phyloP scores from a whole-genome alignment of 2,888 invertebrate genomes.

The Chydorus sphaericus region DNA sequence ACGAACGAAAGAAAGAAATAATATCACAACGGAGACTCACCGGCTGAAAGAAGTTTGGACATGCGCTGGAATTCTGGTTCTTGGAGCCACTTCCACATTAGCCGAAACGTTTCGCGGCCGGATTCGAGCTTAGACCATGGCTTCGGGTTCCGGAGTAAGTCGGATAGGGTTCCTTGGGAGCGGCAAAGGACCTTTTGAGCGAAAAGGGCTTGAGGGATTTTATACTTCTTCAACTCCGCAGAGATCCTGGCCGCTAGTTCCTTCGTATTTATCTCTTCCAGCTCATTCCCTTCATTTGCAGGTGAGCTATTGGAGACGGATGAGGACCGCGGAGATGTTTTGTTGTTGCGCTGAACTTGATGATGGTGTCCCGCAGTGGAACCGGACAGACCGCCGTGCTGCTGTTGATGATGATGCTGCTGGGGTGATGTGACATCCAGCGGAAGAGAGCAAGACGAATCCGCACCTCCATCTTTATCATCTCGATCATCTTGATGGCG shows the following conservation, averaged over 20 bases:
- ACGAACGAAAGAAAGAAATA: neutral
- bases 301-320: slow-evolving; percentile 29
- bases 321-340: slow-evolving; percentile 20
- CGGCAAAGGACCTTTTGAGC: slow-evolving; percentile 96
- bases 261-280: slow-evolving; percentile 97
- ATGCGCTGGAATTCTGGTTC: slow-evolving; percentile 99
- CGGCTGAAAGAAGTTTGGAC: slow-evolving; percentile 94
- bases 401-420: slow-evolving; percentile 12
- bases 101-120: slow-evolving; percentile 91
- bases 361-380: slow-evolving; percentile 25
- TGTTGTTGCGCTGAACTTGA: too few relatives aligned
- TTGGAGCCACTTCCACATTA: slow-evolving; percentile 99
- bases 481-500: neutral
- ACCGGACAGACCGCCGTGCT: slow-evolving; percentile 22
- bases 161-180: slow-evolving; percentile 95
- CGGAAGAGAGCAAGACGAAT: slow-evolving; percentile 22
- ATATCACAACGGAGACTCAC: slow-evolving; percentile 38
- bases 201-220: slow-evolving; percentile 98
- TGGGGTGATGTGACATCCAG: slow-evolving; percentile 16
- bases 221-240: slow-evolving; percentile 94
- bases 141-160: slow-evolving; percentile 92
- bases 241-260: slow-evolving; percentile 96
- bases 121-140: slow-evolving; percentile 99
- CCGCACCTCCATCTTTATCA: slow-evolving; percentile 19
- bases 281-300: slow-evolving; percentile 39